These are phyloP conservation scores for Limnephilus lunatus DNA, from an alignment of 2,888 invertebrate genomes.

Conservation along the genomic window DNA sequence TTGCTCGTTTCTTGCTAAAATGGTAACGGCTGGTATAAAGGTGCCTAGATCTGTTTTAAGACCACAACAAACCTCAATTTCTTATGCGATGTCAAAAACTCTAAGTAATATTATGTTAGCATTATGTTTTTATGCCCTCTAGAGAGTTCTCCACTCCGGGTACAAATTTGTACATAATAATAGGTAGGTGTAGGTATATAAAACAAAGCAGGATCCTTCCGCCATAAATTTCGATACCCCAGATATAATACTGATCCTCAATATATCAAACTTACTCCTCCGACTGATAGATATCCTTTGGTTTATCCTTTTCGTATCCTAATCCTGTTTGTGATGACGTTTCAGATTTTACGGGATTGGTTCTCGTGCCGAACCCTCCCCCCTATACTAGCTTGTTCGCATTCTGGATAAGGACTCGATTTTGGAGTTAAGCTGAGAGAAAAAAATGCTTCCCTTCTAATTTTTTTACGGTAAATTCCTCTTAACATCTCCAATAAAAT, in stretches of 20 bases:
- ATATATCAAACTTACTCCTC: slow-evolving; percentile 50
- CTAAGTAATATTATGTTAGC: background rate
- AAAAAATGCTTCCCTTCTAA: background rate
- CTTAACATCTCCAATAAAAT: no score
- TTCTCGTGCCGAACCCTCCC: slow-evolving; percentile 52
- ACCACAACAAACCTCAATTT: background rate
- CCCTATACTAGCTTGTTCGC: background rate
- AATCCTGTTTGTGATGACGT: slow-evolving; percentile 65
- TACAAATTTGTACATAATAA: background rate
- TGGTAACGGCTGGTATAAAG: background rate
- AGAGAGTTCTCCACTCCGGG: background rate
- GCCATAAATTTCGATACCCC: slow-evolving; percentile 17
- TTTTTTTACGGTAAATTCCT: no score
- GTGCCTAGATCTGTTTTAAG: background rate
- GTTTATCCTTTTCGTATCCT: slow-evolving; percentile 48
- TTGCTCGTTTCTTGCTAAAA: background rate
- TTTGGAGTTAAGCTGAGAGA: background rate
- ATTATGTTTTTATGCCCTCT: background rate
- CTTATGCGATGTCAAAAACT: background rate
- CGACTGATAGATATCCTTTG: slow-evolving; percentile 39
- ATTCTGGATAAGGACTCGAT: background rate
- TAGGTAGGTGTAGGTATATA: background rate
- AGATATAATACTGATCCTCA: slow-evolving; percentile 46
- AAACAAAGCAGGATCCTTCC: background rate
- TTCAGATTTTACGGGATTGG: slow-evolving; percentile 65